A percentile compares a stretch with the other conserved stretches of the same genome.
These are phyloP conservation scores for Drosophila obscura DNA, from an alignment of 1,140 invertebrate species.

Conservation along the genomic window DNA sequence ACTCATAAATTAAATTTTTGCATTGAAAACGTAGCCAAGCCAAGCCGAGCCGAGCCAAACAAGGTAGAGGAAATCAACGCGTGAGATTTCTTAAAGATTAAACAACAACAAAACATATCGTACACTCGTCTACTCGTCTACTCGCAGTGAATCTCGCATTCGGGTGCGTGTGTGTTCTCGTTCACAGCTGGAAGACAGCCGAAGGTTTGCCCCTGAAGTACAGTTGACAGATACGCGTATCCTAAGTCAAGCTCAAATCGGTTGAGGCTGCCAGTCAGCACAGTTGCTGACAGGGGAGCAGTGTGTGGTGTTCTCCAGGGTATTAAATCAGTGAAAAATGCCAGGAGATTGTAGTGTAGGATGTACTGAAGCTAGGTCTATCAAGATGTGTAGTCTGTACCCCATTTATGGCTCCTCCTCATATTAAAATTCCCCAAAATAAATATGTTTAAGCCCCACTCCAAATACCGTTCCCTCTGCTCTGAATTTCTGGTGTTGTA, in stretches of 20 bases:
- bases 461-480: no score
- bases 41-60: not conserved
- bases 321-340: no score
- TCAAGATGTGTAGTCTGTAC: no score
- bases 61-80: conserved; percentile 51
- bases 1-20: conserved; percentile 66
- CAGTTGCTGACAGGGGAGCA: no score
- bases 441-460: no score
- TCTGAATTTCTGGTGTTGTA: not conserved
- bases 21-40: conserved; percentile 63
- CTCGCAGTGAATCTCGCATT: no score
- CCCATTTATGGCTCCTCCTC: no score
- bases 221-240: conserved; percentile 12
- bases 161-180: conserved; percentile 13
- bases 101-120: not conserved
- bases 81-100: conserved; percentile 45
- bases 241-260: not conserved
- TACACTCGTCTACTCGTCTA: not conserved
- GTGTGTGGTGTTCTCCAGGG: no score
- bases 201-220: conserved; percentile 34
- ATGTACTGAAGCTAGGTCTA: no score
- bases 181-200: conserved; percentile 9
- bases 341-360: no score
- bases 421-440: no score
- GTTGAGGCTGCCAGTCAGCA: not conserved